Percentiles rank a stretch among this genome's conserved stretches.
Conservation (phyloP, 1,140 invertebrate genomes). For the Leguminivora glycinivorella region DNA sequence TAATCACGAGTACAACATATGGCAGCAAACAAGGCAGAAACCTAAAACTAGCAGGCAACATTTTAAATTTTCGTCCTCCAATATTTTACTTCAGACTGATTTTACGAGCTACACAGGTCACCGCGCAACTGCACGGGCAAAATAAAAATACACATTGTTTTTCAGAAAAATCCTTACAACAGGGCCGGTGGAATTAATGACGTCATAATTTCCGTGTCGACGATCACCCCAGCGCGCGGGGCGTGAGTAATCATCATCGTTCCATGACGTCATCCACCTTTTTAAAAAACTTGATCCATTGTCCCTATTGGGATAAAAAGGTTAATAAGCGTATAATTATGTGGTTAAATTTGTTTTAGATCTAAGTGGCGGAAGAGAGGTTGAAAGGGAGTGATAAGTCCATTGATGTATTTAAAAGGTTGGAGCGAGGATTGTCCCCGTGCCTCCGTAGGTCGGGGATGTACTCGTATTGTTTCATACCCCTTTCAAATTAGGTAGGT, state of each 20-base stretch:
- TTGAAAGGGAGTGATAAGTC: neutral
- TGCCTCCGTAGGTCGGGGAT: neutral
- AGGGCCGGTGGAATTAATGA: conserved; percentile 20
- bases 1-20: neutral
- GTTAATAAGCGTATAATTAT: conserved; percentile 18
- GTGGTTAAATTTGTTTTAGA: conserved; percentile 13
- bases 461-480: neutral
- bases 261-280: conserved; percentile 24
- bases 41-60: neutral
- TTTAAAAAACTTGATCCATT: conserved; percentile 24
- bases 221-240: conserved; percentile 10
- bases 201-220: conserved; percentile 25
- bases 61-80: neutral
- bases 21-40: neutral
- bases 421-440: neutral
- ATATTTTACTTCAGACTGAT: neutral
- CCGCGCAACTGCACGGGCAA: neutral
- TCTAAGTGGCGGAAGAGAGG: conserved; percentile 16
- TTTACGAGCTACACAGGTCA: conserved; percentile 2
- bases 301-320: conserved; percentile 22
- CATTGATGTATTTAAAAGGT: conserved; percentile 7
- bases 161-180: conserved; percentile 19
- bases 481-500: neutral
- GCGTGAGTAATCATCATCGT: conserved; percentile 17
- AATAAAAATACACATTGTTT: conserved; percentile 22